Evolutionary conservation across 2,888 invertebrate species (phyloP), one percentile per base, ranked within the genome.

Genomic region (Pasiphila rectangulata): DNA sequence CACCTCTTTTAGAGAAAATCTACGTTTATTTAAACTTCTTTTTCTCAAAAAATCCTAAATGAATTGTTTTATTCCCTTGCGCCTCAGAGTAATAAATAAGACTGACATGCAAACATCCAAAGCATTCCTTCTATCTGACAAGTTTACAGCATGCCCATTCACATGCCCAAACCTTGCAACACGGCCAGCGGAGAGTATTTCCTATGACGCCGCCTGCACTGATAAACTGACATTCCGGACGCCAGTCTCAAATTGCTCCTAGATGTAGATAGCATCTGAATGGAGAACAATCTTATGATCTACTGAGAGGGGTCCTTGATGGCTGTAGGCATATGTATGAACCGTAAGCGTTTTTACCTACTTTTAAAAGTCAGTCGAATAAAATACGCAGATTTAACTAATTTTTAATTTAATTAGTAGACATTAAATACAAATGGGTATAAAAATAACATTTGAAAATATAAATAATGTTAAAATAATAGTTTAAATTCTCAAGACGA

Each of bases 171-270:
- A 37, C 35, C 75, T 71, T 66, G 67, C 75, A 75, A 77, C 64
- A 63, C 57, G 54, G 51, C 42, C 63, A 62, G 59, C 62, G 62
- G 64, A 63, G 68, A 66, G 60, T 54, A 61, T 58, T 59, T 44
- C 44, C 65, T 59, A 62, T 65, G 63, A 65, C 65, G 65, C 51
- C 46, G 50, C 54, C 59, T 57, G 53, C 58, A 64, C 61, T 65
- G 63, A 72, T 71, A 76, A 72, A 68, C 67, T 67, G 62, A 70
- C 63, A 73, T 72, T 68, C 65, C 56, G 56, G 69, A 64, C 69
- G 59, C 68, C 70, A 64, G 66, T 66, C 72, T 78, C 66, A 71
- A 78, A 82, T 77, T 75, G 73, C 69, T 68, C 71, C 72, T 69
- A 65, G 66, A 71, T 69, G 66, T 63, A 56, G 60, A 70, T 77